Evolutionary conservation across 2,888 invertebrate genomes (phyloP).

Genomic region (Chymomyza procnemis): DNA sequence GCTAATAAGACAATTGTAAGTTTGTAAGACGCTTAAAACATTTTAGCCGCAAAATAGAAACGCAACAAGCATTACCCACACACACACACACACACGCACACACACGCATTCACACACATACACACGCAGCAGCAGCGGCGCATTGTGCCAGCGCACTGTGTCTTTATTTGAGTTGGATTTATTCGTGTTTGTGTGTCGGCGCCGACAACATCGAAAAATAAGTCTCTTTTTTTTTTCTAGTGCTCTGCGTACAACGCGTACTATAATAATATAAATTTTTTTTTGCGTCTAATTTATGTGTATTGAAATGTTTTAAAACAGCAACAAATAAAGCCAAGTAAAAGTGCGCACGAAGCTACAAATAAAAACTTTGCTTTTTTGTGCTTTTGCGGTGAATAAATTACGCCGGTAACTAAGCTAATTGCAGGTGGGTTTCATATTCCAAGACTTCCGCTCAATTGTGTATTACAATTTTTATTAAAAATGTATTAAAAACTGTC

Average conservation of each 20-base stretch:
- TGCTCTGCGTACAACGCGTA: background rate
- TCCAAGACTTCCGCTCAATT: too few relatives aligned
- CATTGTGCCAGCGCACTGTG: slow-evolving; percentile 12
- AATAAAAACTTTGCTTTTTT: background rate
- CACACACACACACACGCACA: background rate
- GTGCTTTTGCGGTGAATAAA: background rate
- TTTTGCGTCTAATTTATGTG: background rate
- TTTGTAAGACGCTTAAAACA: slow-evolving; percentile 16
- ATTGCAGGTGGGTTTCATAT: background rate
- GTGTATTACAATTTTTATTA: too few relatives aligned
- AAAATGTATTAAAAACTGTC: background rate
- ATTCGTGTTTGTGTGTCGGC: slow-evolving; percentile 35
- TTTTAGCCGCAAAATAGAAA: slow-evolving; percentile 20
- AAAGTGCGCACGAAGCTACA: background rate
- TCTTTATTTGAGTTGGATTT: slow-evolving; percentile 12
- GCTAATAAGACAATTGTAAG: slow-evolving; percentile 19
- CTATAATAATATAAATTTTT: background rate
- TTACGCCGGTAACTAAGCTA: background rate
- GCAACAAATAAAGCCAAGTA: background rate
- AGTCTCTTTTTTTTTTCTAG: too few relatives aligned
- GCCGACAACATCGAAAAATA: slow-evolving; percentile 22
- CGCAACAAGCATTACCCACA: slow-evolving; percentile 29
- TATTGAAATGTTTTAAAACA: background rate
- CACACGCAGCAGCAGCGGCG: background rate
- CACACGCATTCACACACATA: too few relatives aligned